Base-by-base conservation (phyloP, 2,888 invertebrate species). In the Busseola fusca region DNA sequence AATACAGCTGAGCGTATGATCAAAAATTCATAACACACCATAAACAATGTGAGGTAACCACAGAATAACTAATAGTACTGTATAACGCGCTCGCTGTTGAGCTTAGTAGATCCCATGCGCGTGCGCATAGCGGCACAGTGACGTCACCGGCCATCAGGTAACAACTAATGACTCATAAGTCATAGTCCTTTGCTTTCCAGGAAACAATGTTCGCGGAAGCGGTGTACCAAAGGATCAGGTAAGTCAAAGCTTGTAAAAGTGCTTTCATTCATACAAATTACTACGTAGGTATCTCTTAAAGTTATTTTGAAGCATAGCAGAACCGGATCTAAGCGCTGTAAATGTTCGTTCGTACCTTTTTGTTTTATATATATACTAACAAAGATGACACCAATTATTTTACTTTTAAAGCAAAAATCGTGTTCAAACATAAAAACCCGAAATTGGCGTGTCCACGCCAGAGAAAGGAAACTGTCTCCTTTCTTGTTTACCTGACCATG, bases 61-160 rank as follows among this genome's bases (percentile, higher is more conserved):
- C 40, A 40, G 40, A 40, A 40, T 40, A 40, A 40, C 40, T 40
- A 40, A 40, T 40, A 14, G 40, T 40, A 14, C 40, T 40, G 40
- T 40, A 40, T 40, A 69, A 59, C 40, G 68, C 48, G 58, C 68
- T 56, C 64, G 71, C 54, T 45, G 58, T 48, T 58, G 62, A 66
- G 67, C 50, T 78, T 58, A 72, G 65, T 79, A 72, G 78, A 71
- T 64, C 62, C 66, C 74, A 69, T 84, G 88, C 86, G 87, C 87
- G 81, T 73, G 89, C 90, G 90, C 91, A 92, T 92, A 88, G 88
- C 89, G 87, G 83, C 69, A 71, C 70, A 84, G 78, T 93, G 92
- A 93, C 93, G 93, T 92, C 92, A 93, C 82, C 69, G 64, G 64
- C 59, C 75, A 21, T 60, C 81, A 76, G 71, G 82, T 75, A 74